phyloP scores from a whole-genome alignment of 2,888 invertebrate genomes.

The Pocota personata region DNA sequence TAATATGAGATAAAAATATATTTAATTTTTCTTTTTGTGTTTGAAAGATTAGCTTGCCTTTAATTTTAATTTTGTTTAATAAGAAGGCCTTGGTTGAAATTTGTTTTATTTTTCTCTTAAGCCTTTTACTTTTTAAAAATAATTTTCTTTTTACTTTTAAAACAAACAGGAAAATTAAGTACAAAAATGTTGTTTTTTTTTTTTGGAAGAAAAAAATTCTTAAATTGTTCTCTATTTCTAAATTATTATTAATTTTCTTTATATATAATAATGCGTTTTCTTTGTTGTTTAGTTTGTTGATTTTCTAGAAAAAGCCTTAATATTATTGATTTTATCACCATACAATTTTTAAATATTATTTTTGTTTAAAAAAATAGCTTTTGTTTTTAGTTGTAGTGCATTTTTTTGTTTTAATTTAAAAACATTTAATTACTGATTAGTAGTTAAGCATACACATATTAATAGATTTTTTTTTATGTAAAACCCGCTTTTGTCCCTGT shows the following conservation, averaged over 20 bases:
- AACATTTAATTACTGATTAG: constrained; percentile 64
- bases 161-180: constrained; percentile 59
- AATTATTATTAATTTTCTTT: not conserved
- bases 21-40: constrained; percentile 35
- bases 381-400: constrained; percentile 21
- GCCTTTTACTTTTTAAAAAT: constrained; percentile 2
- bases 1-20: constrained; percentile 72
- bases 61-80: constrained; percentile 40
- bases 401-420: constrained; percentile 22
- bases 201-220: constrained; percentile 7
- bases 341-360: constrained; percentile 39
- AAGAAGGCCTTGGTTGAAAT: constrained; percentile 56
- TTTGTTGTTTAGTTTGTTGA: constrained; percentile 13
- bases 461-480: constrained; percentile 18
- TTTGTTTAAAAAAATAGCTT: constrained; percentile 27
- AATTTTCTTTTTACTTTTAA: constrained; percentile 14
- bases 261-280: constrained; percentile 20
- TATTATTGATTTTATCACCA: constrained; percentile 69
- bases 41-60: constrained; percentile 34
- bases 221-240: not conserved
- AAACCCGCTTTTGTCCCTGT: constrained; percentile 41
- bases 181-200: constrained; percentile 49
- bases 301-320: constrained; percentile 55
- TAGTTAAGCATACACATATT: constrained; percentile 44
- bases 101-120: not conserved